These are phyloP conservation scores for Dromococcyx pavoninus DNA, from an alignment of 2,797 vertebrate species.

Conservation along the genomic window DNA sequence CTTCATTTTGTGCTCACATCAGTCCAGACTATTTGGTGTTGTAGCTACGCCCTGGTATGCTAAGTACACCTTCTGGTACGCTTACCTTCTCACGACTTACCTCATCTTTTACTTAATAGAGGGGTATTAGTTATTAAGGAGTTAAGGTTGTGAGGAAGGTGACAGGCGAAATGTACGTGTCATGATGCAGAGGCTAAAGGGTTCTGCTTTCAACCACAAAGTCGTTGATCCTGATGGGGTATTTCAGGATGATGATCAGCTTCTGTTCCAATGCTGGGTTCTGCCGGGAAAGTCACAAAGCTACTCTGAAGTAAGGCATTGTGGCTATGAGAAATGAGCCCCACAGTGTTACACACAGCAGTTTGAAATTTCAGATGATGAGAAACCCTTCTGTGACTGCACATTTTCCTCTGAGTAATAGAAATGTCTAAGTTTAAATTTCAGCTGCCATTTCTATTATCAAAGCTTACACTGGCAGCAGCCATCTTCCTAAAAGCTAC, in stretches of 20 bases:
- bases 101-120: too few relatives aligned
- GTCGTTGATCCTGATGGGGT: not conserved
- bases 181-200: not conserved
- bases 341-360: not conserved
- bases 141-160: too few relatives aligned
- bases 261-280: not conserved
- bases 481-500: not conserved
- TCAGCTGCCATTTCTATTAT: constrained; percentile 52
- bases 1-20: not conserved
- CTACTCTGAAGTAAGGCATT: not conserved
- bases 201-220: not conserved
- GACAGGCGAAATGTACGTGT: too few relatives aligned
- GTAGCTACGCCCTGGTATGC: too few relatives aligned
- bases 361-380: constrained; percentile 25
- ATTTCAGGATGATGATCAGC: not conserved
- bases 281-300: not conserved
- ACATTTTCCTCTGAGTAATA: constrained; percentile 19
- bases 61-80: too few relatives aligned
- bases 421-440: constrained; percentile 50
- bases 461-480: not conserved
- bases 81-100: too few relatives aligned
- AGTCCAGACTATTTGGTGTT: too few relatives aligned
- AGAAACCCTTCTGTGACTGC: constrained; percentile 27
- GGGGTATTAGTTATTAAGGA: too few relatives aligned
- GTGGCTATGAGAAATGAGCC: not conserved